phyloP scores from a whole-genome alignment of 2,888 invertebrate species.

The Drosophila quasianomalipes region DNA sequence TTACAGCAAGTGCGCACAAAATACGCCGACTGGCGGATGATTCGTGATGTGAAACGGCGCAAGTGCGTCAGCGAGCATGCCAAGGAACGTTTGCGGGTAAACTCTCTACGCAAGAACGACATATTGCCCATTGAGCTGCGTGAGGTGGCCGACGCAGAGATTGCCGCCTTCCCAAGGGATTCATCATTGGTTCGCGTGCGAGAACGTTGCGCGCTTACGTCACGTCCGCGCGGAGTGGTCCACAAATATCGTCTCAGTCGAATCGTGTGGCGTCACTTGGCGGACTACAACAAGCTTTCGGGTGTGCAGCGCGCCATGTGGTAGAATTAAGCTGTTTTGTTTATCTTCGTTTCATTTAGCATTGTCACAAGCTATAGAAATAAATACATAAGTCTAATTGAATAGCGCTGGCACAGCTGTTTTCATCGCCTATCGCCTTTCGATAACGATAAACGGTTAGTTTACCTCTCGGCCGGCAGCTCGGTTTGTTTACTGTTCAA shows the following conservation, averaged over 20 bases:
- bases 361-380: constrained; percentile 14
- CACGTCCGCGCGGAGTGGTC: constrained; percentile 93
- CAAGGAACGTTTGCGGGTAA: constrained; percentile 91
- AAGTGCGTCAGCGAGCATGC: constrained; percentile 91
- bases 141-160: constrained; percentile 91
- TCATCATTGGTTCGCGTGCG: constrained; percentile 89
- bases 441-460: constrained; percentile 26
- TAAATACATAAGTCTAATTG: constrained; percentile 21
- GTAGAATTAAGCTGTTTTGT: constrained; percentile 83
- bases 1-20: constrained; percentile 90
- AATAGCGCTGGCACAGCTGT: constrained; percentile 31
- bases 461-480: constrained; percentile 4
- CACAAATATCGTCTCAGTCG: constrained; percentile 94
- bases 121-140: constrained; percentile 93
- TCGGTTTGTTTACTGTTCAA: constrained; percentile 24
- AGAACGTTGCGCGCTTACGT: constrained; percentile 95
- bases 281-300: constrained; percentile 96
- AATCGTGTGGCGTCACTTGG: constrained; percentile 95
- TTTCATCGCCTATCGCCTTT: constrained; percentile 13
- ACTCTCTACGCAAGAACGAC: constrained; percentile 93
- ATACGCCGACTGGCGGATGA: constrained; percentile 94
- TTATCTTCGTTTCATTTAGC: constrained; percentile 52
- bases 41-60: constrained; percentile 93
- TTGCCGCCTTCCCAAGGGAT: constrained; percentile 91
- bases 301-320: constrained; percentile 98